Conservation (phyloP, 23 tunicate genomes). For the Phallusia fumigata region DNA sequence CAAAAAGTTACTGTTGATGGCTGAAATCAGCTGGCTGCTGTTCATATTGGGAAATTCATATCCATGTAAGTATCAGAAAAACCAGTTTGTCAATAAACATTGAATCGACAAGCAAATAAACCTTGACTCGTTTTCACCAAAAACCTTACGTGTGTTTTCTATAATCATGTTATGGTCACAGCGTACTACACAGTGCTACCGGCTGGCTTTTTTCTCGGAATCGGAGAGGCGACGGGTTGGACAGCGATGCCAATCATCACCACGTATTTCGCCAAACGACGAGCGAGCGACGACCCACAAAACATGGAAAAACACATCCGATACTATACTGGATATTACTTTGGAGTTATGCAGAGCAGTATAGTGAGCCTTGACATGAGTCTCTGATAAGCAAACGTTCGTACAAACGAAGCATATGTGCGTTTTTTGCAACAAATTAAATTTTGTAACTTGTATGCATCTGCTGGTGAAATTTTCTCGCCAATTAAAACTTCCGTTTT, state of each 20-base stretch:
- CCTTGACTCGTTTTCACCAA: too few relatives aligned
- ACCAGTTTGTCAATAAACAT: too few relatives aligned
- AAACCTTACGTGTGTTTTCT: too few relatives aligned
- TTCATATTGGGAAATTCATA: conserved; percentile 9
- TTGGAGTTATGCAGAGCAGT: neutral
- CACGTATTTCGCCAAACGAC: neutral
- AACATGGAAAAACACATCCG: neutral
- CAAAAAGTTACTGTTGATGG: neutral
- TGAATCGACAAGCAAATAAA: too few relatives aligned
- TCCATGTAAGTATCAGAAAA: neutral
- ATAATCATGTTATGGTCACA: too few relatives aligned
- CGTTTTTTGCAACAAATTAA: too few relatives aligned
- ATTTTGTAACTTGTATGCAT: too few relatives aligned
- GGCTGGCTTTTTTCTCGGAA: conserved; percentile 25
- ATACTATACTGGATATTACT: neutral
- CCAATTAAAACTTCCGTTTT: too few relatives aligned
- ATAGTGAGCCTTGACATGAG: neutral
- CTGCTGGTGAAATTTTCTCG: too few relatives aligned
- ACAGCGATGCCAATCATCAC: conserved; percentile 10
- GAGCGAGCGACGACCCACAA: neutral
- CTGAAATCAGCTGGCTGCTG: conserved; percentile 10
- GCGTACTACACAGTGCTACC: conserved; percentile 34
- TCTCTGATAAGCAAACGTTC: too few relatives aligned
- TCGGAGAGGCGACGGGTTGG: conserved; percentile 26
- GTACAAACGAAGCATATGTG: too few relatives aligned